phyloP scores from a whole-genome alignment of 2,113 vertebrate genomes.

The Halcyon malimbica region DNA sequence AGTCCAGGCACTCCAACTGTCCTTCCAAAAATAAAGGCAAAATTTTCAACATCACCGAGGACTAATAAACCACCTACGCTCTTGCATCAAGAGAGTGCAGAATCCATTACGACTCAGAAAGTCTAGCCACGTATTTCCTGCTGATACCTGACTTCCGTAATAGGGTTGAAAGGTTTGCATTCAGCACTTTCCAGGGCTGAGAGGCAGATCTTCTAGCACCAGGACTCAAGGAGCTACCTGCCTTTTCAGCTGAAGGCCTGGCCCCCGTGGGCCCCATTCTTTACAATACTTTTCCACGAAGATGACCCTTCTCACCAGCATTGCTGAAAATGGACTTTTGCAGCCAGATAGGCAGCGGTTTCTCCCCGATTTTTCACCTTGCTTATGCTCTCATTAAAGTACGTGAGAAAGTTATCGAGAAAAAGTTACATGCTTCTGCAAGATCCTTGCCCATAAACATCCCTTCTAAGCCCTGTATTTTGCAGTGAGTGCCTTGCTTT shows the following conservation, averaged over 20 bases:
- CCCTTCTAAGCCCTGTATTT: not conserved
- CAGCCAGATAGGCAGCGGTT: not conserved
- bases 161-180: not conserved
- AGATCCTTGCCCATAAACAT: not conserved
- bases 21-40: conserved; percentile 6
- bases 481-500: not conserved
- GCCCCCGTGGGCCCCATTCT: not conserved
- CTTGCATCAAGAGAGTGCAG: not conserved
- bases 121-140: not conserved
- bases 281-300: not conserved
- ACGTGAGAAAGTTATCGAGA: not conserved
- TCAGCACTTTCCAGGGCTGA: not conserved
- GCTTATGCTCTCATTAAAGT: not conserved
- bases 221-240: not conserved
- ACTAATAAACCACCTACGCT: not conserved
- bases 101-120: not conserved
- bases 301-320: not conserved
- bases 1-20: not conserved
- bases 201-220: not conserved
- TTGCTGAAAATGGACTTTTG: not conserved
- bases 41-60: not conserved
- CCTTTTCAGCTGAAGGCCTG: not conserved
- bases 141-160: not conserved
- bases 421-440: not conserved
- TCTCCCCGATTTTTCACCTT: not conserved